These are phyloP conservation scores for Petrophora chlorosata DNA, from an alignment of 2,888 invertebrate genomes.

Conservation along the genomic window DNA sequence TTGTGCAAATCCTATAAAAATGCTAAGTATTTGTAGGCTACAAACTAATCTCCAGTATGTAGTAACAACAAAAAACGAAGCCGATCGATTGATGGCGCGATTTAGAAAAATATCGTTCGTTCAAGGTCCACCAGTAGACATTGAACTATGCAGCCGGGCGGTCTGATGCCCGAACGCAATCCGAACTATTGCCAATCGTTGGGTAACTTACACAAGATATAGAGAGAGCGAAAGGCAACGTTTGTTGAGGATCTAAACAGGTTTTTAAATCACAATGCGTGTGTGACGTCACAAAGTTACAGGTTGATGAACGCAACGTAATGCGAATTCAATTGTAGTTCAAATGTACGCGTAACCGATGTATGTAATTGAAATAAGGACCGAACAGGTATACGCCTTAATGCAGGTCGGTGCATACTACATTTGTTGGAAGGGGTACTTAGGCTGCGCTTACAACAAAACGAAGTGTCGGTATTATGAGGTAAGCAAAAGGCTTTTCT, in stretches of 20 bases:
- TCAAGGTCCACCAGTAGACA: conserved; percentile 58
- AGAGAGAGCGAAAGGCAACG: conserved; percentile 45
- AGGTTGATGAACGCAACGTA: conserved; percentile 23
- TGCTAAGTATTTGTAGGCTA: neutral
- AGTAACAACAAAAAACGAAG: too few relatives aligned
- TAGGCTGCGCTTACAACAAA: too few relatives aligned
- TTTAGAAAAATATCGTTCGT: conserved; percentile 37
- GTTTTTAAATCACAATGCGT: conserved; percentile 30
- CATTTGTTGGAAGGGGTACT: too few relatives aligned
- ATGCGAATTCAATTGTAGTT: conserved; percentile 3
- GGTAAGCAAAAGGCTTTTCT: too few relatives aligned
- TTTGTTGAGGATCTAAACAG: conserved; percentile 27
- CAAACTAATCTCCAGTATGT: conserved; percentile 8
- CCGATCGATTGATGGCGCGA: conserved; percentile 31
- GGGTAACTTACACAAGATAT: conserved; percentile 50
- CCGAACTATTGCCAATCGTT: conserved; percentile 55
- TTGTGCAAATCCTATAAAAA: too few relatives aligned
- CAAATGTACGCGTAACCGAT: neutral
- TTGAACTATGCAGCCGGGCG: conserved; percentile 61
- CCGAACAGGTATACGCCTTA: too few relatives aligned
- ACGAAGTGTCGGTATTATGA: too few relatives aligned
- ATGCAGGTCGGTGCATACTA: too few relatives aligned
- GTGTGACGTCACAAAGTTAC: conserved; percentile 27
- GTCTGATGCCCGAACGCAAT: conserved; percentile 62
- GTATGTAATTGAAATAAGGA: too few relatives aligned